Evolutionary conservation across 2,797 vertebrate species (phyloP).

Genomic region (Anguilla obscura): DNA sequence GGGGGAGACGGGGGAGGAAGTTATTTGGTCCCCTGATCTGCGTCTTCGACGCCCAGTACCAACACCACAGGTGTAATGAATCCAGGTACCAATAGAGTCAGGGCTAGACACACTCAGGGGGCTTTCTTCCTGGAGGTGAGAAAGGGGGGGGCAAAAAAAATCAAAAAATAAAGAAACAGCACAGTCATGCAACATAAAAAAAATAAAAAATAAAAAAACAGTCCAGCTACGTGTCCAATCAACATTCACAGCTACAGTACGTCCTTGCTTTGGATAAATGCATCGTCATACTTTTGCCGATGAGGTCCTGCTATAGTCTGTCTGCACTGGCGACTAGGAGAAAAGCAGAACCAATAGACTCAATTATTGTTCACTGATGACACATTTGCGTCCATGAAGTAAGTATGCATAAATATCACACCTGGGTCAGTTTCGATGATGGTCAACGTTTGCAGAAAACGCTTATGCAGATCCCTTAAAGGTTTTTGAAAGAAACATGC

Average conservation of each 20-base stretch:
- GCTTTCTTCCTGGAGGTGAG: conserved; percentile 93
- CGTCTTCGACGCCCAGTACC: conserved; percentile 94
- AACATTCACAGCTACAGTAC: conserved; percentile 51
- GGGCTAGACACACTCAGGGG: conserved; percentile 95
- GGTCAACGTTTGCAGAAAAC: background rate
- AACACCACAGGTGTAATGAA: conserved; percentile 92
- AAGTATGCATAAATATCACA: background rate
- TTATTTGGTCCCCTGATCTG: conserved; percentile 96
- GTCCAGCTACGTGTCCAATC: conserved; percentile 76
- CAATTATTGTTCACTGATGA: background rate
- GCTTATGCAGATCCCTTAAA: background rate
- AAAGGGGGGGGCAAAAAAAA: conserved; percentile 70
- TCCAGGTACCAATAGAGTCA: conserved; percentile 93
- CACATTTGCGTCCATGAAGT: background rate
- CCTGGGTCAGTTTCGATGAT: background rate
- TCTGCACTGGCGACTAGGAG: conserved; percentile 57
- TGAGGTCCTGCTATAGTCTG: conserved; percentile 57
- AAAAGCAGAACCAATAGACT: conserved; percentile 20
- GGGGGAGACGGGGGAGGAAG: conserved; percentile 95
- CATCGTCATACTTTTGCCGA: conserved; percentile 56
- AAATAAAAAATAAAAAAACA: conserved; percentile 62
- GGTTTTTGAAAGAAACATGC: background rate
- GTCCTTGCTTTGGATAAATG: conserved; percentile 38
- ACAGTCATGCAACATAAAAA: conserved; percentile 89
- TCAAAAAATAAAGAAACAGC: conserved; percentile 79